Conservation (phyloP, 2,797 vertebrate species). For the Trachops cirrhosus region DNA sequence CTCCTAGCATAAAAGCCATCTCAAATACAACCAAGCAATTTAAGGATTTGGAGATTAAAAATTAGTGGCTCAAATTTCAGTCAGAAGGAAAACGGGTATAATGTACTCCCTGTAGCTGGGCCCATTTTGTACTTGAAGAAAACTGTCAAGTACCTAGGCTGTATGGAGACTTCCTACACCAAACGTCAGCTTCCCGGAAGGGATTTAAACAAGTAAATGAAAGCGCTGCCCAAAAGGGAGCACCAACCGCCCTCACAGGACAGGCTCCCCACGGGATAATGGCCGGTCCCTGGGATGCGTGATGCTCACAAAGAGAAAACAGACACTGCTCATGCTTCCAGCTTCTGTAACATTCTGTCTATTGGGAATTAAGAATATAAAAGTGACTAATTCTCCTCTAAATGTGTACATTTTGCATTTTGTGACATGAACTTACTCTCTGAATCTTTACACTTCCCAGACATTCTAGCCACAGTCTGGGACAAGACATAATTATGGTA, state of each 20-base stretch:
- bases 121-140: neutral
- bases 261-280: neutral
- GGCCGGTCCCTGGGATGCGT: neutral
- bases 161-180: neutral
- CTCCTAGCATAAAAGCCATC: neutral
- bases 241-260: neutral
- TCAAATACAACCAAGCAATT: neutral
- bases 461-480: conserved; percentile 57
- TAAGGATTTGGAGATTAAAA: neutral
- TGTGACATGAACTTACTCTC: conserved; percentile 52
- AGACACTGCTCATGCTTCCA: neutral
- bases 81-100: neutral
- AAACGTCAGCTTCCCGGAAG: conserved; percentile 12
- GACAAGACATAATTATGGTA: conserved; percentile 53
- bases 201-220: neutral
- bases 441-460: conserved; percentile 33
- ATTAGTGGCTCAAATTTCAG: neutral
- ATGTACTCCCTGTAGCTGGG: neutral
- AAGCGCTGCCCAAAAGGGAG: neutral
- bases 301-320: neutral
- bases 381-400: conserved; percentile 45
- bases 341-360: neutral
- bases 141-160: neutral
- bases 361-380: conserved; percentile 7
- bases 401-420: conserved; percentile 45